A percentile compares a stretch with the other conserved stretches of the same genome.
phyloP scores from a whole-genome alignment of 2,888 invertebrate species.

The Brachycybe producta region DNA sequence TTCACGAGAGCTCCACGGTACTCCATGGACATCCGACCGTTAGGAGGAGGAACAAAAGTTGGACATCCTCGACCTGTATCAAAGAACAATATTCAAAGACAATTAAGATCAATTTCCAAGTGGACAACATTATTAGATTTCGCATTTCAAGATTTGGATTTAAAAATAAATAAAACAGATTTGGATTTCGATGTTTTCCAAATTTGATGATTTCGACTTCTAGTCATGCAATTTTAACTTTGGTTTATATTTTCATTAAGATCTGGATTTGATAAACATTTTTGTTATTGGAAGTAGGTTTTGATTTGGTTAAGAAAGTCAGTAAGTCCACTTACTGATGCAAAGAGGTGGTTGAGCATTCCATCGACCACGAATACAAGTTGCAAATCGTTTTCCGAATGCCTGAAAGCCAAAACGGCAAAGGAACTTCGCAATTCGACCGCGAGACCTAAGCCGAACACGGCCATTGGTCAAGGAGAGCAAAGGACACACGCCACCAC shows the following conservation, averaged over 20 bases:
- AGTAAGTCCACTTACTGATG: conserved; percentile 48
- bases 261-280: too few species aligned
- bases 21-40: conserved; percentile 20
- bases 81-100: conserved; percentile 24
- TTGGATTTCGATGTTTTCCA: too few species aligned
- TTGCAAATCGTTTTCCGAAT: conserved; percentile 54
- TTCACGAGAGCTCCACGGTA: conserved; percentile 45
- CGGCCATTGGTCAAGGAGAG: conserved; percentile 41
- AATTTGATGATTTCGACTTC: too few species aligned
- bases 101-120: too few species aligned
- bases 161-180: too few species aligned
- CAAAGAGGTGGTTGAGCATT: conserved; percentile 53
- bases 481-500: conserved; percentile 30
- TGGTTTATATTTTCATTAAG: too few species aligned
- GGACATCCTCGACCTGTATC: conserved; percentile 20
- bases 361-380: conserved; percentile 59
- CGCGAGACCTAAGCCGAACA: conserved; percentile 38
- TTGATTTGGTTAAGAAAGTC: too few species aligned
- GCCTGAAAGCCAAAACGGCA: conserved; percentile 49
- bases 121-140: too few species aligned
- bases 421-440: conserved; percentile 44
- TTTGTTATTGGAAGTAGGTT: too few species aligned
- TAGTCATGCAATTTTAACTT: too few species aligned
- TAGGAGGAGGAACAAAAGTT: conserved; percentile 10
- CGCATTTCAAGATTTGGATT: too few species aligned